Evolutionary conservation across 2,797 vertebrate species (phyloP).

Genomic region (Danio albolineatus): DNA sequence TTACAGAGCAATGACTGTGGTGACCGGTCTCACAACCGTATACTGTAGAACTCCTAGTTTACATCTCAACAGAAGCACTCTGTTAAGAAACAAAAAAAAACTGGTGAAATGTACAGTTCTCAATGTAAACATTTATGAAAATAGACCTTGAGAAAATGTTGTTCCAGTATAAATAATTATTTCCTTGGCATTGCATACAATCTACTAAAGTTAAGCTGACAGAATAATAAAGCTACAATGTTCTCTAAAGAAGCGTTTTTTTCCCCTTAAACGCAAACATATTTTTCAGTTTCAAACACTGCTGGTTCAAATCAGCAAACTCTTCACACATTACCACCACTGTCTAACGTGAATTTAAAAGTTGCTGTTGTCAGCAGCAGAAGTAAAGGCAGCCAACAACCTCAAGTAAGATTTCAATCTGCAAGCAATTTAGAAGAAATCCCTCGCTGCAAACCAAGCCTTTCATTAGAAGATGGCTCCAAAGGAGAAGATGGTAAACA

Average conservation of each 20-base stretch:
- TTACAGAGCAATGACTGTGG: slow-evolving; percentile 95
- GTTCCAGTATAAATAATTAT: background rate
- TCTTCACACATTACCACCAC: slow-evolving; percentile 1
- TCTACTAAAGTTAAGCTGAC: background rate
- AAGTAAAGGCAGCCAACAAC: slow-evolving; percentile 18
- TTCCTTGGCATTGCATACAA: background rate
- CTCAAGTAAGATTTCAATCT: slow-evolving; percentile 1
- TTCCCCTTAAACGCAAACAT: background rate
- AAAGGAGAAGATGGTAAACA: slow-evolving; percentile 10
- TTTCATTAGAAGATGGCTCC: background rate
- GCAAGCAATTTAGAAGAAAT: slow-evolving; percentile 9
- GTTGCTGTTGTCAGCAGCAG: slow-evolving; percentile 5
- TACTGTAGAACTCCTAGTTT: slow-evolving; percentile 98
- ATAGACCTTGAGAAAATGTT: background rate
- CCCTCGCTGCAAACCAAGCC: background rate
- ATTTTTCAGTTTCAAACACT: background rate
- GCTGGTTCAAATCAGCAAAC: slow-evolving; percentile 15
- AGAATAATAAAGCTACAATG: background rate
- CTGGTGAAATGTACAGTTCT: background rate
- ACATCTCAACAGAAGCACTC: slow-evolving; percentile 93
- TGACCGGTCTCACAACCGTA: slow-evolving; percentile 94
- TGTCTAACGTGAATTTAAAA: background rate
- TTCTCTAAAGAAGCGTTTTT: background rate
- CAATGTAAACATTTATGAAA: background rate
- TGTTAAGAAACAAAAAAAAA: slow-evolving; percentile 66